Evolutionary conservation across 2,888 invertebrate genomes (phyloP), one percentile per base, ranked within the genome.

Genomic region (Loripinus fragilis): DNA sequence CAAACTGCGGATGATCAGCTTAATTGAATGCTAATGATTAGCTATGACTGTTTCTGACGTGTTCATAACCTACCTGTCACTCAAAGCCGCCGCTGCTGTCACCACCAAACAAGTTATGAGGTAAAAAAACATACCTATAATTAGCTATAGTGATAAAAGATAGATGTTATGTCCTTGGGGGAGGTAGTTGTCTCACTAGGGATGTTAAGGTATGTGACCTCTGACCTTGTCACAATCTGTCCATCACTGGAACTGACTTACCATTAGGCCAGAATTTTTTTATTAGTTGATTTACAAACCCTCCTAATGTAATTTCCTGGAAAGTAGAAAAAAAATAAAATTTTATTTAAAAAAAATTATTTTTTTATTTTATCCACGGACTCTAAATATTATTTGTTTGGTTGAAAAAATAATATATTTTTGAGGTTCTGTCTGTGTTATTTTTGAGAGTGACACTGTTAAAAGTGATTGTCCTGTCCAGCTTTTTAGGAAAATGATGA

Each of bases 1-100:
- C 25, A 25, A 23, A 52, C 52, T 23, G 20, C 15, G 17, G 17
- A 60, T 60, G 60, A 60, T 60, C 20, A 17, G 33, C 60, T 33
- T 60, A 60, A 60, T 60, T 60, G 60, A 60, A 60, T 33, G 33
- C 20, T 60, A 60, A 60, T 60, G 60, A 60, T 60, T 17, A 60
- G 20, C 30, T 33, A 33, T 33, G 60, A 60, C 60, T 33, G 60
- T 33, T 60, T 60, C 33, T 60, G 60, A 60, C 3, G 23, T 25
- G 17, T 60, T 60, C 60, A 60, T 60, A 33, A 60, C 33, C 28
- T 60, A 60, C 33, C 33, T 60, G 33, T 60, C 60, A 60, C 60
- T 60, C 60, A 60, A 60, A 15, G 60, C 20, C 33, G 1, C 8
- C 60, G 20, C 12, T 33, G 2, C 30, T 60, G 60, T 60, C 60